A percentile compares a stretch with the other conserved stretches of the same genome.
Evolutionary conservation across 2,113 vertebrate species (phyloP).

Genomic region (Microcebus lehilahytsara): DNA sequence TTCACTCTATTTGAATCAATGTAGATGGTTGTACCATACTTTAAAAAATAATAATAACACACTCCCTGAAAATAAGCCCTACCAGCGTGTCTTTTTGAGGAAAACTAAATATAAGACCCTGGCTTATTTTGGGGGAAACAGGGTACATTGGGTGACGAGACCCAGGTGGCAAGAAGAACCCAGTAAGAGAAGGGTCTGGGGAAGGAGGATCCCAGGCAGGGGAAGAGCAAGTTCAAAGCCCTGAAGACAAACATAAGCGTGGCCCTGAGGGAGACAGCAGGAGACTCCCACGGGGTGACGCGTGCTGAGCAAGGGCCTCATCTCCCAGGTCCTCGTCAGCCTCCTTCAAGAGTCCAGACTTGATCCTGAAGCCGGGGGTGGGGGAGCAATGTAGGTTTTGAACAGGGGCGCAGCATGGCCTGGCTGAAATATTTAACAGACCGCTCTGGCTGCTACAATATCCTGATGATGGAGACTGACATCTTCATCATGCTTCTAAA

Average conservation of each 20-base stretch:
- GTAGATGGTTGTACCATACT: too few species aligned
- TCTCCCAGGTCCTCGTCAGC: too few species aligned
- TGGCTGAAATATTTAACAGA: background rate
- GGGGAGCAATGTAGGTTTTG: background rate
- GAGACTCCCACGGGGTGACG: background rate
- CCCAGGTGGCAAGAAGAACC: background rate
- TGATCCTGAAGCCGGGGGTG: too few species aligned
- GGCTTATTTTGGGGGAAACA: too few species aligned
- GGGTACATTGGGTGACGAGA: background rate
- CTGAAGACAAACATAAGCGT: background rate
- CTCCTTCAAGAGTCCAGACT: background rate
- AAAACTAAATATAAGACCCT: too few species aligned
- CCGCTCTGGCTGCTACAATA: background rate
- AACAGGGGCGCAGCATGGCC: background rate
- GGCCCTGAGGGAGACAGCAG: background rate
- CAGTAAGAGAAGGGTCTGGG: background rate
- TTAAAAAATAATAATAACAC: too few species aligned
- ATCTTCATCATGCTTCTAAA: background rate
- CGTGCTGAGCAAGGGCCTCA: too few species aligned
- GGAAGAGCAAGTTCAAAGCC: background rate
- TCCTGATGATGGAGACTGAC: background rate
- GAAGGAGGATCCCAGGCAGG: background rate
- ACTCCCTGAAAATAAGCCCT: too few species aligned
- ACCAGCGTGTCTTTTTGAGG: too few species aligned
- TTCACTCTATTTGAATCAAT: too few species aligned